Evolutionary conservation across 2,113 vertebrate genomes (phyloP), one percentile per base, ranked within the genome.

Genomic region (Pandion haliaetus): DNA sequence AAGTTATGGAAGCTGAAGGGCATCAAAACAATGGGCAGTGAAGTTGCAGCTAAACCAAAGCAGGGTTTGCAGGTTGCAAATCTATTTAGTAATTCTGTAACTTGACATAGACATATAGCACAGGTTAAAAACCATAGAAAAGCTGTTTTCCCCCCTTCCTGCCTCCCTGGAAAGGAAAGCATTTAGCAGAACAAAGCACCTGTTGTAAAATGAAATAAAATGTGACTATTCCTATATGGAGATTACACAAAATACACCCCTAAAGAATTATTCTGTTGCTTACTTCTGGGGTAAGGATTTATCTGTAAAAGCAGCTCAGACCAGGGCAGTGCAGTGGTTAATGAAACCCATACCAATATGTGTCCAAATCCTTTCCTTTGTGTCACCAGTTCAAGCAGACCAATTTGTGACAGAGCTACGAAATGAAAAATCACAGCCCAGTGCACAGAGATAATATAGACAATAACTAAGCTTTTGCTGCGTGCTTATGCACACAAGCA

Each of bases 371-470:
- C 95, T 90, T 94, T 92, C 94, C 82, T 98, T 95, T 96, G 95
- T 97, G 96, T 91, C 86, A 95, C 69, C 65, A 89, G 95, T 96
- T 97, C 82, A 93, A 96, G 91, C 92, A 97, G 86, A 92, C 95
- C 93, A 95, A 94, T 97, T 97, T 97, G 97, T 92, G 96, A 94
- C 87, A 96, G 89, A 96, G 86, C 85, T 84, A 63, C 32, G 71
- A 96, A 97, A 97, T 97, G 97, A 98, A 98, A 97, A 97, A 94
- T 87, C 84, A 96, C 96, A 96, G 96, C 92, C 96, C 95, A 96
- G 82, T 96, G 96, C 96, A 97, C 97, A 97, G 87, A 97, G 95
- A 96, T 97, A 98, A 97, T 95, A 90, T 55, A 95, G 86, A 97
- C 97, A 97, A 96, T 96, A 96, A 92, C 81, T 31, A 91, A 94